These are phyloP conservation scores for Amphipoea lucens DNA, from an alignment of 2,888 invertebrate species.

Conservation along the genomic window DNA sequence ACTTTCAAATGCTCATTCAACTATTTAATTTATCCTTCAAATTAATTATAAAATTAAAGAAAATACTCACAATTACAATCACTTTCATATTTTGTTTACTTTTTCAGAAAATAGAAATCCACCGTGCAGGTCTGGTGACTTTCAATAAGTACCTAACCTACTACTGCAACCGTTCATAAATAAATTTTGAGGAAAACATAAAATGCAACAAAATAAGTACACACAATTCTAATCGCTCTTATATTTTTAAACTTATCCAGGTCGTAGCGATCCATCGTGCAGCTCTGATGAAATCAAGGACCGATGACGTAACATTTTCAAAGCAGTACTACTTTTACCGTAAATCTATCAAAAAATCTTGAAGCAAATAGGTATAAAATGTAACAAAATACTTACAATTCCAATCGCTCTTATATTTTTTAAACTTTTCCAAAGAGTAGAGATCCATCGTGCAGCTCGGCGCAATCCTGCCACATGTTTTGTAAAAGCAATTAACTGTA, in stretches of 20 bases:
- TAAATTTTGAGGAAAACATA: no score
- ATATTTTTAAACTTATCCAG: background rate
- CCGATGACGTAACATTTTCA: background rate
- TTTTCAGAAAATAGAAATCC: conserved; percentile 49
- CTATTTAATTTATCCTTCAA: no score
- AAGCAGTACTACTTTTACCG: background rate
- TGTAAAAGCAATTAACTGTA: conserved; percentile 40
- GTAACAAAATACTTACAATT: conserved; percentile 65
- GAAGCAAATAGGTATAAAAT: background rate
- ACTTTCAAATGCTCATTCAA: no score
- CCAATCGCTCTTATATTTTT: conserved; percentile 71
- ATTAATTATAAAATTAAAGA: no score
- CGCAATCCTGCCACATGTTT: conserved; percentile 42
- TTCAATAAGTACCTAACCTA: no score
- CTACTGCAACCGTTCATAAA: no score
- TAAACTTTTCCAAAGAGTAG: conserved; percentile 65
- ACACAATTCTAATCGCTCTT: no score
- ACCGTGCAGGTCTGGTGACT: background rate
- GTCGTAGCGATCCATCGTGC: background rate
- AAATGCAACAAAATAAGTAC: no score
- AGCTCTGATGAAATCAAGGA: no score
- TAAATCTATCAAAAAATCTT: no score
- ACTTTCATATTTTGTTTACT: conserved; percentile 67
- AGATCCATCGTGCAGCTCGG: conserved; percentile 59
- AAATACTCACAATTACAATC: background rate